Evolutionary conservation across 2,888 invertebrate species (phyloP), one percentile per base, ranked within the genome.

Genomic region (Ectemnius lituratus): DNA sequence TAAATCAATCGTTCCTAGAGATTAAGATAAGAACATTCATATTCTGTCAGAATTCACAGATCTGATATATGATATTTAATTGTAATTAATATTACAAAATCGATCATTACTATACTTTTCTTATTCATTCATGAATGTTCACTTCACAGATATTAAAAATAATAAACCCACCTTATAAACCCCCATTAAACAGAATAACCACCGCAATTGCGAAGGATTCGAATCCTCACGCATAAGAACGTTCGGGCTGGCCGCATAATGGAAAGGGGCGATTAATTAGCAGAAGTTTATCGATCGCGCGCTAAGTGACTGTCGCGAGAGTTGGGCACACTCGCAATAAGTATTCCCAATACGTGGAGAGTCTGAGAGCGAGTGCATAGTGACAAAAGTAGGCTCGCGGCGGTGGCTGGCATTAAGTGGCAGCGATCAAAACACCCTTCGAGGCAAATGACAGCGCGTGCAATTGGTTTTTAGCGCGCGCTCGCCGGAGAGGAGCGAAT

Each of bases 401-500:
- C 37, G 11, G 8, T 37, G 37, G 37, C 37, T 6, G 11, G 11
- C 46, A 16, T 20, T 20, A 46, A 62, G 46, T 60, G 60, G 58
- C 18, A 57, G 70, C 75, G 74, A 76, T 76, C 67, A 61, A 45
- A 61, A 60, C 46, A 57, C 46, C 75, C 61, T 60, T 62, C 60
- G 63, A 62, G 56, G 60, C 49, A 74, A 76, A 62, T 74, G 18
- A n/a, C 61, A 62, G n/a, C 61, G 45, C 62, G 75, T 63, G 67
- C 76, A 76, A 76, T 76, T 76, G 75, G 75, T 62, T 76, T 76
- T 75, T 67, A 73, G 73, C 75, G 76, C 66, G 47, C 57, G 45
- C 45, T 16, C 45, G 37, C 11, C 37, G 45, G 18, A 62, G 60
- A 57, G 67, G 58, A 23, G 23, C 23, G 23, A 11, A 71, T 71